Conservation (phyloP, 2,797 vertebrate genomes). For the Chaetophractus vellerosus region DNA sequence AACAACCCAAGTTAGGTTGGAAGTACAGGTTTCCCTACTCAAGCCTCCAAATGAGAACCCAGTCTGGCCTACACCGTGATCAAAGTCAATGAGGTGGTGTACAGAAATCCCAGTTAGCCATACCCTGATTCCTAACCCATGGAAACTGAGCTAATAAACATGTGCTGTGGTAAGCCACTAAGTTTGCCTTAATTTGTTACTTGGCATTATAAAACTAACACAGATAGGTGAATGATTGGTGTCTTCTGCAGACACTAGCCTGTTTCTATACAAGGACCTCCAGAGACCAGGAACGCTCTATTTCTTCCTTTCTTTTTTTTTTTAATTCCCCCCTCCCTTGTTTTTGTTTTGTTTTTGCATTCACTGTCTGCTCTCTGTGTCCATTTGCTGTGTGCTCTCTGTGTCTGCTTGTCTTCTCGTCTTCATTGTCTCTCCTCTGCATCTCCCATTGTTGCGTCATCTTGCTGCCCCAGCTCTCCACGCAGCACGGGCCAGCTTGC, state of each 20-base stretch:
- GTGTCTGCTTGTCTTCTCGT: no score
- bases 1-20: background rate
- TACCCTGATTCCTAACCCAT: background rate
- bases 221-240: background rate
- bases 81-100: background rate
- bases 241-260: background rate
- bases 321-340: no score
- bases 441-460: no score
- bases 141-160: background rate
- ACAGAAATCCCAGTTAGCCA: background rate
- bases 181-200: constrained; percentile 25
- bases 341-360: no score
- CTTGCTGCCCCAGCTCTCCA: no score
- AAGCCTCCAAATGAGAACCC: background rate
- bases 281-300: background rate
- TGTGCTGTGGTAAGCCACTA: background rate
- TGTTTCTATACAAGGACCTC: background rate
- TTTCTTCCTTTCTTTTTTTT: no score
- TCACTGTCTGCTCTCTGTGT: no score
- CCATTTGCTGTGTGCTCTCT: no score
- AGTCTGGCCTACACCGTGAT: background rate
- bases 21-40: background rate
- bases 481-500: no score
- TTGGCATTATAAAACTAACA: background rate
- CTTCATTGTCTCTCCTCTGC: no score